A percentile compares a stretch with the other conserved stretches of the same genome.
These are phyloP conservation scores for Euglossa dilemma DNA, from an alignment of 1,140 invertebrate genomes.

Conservation along the genomic window DNA sequence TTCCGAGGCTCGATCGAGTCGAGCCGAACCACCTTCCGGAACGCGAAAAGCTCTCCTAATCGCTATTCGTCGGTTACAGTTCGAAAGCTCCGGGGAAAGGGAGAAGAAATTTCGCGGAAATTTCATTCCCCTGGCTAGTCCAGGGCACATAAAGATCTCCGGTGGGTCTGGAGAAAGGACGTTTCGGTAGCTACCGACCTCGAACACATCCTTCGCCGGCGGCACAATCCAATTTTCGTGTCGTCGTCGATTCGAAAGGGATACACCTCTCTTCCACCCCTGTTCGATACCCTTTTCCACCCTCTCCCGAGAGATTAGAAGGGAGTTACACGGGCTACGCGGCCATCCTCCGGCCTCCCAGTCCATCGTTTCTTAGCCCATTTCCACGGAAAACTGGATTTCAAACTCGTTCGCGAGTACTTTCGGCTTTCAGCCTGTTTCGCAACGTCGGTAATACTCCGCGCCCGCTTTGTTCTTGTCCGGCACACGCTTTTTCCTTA, in stretches of 20 bases:
- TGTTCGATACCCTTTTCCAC: constrained; percentile 28
- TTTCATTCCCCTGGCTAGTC: background rate
- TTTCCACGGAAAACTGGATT: constrained; percentile 37
- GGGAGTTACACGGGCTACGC: background rate
- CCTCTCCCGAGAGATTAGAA: constrained; percentile 48
- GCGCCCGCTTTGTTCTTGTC: background rate
- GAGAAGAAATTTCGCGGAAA: background rate
- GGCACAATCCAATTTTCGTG: constrained; percentile 55
- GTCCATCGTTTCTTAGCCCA: constrained; percentile 14
- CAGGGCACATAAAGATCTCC: background rate
- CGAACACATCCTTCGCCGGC: constrained; percentile 3
- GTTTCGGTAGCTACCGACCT: constrained; percentile 9
- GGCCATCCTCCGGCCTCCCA: too few species aligned
- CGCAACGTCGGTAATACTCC: background rate
- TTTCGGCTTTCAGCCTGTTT: background rate
- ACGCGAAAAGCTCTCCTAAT: background rate
- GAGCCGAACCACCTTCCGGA: too few species aligned
- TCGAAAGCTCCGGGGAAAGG: background rate
- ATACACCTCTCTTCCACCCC: constrained; percentile 14
- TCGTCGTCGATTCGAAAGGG: constrained; percentile 49
- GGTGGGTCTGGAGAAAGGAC: background rate
- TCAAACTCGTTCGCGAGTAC: background rate
- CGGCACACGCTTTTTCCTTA: background rate
- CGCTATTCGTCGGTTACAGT: background rate
- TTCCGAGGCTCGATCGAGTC: background rate